Conservation (phyloP, 2,113 vertebrate species). For the Eublepharis macularius region DNA sequence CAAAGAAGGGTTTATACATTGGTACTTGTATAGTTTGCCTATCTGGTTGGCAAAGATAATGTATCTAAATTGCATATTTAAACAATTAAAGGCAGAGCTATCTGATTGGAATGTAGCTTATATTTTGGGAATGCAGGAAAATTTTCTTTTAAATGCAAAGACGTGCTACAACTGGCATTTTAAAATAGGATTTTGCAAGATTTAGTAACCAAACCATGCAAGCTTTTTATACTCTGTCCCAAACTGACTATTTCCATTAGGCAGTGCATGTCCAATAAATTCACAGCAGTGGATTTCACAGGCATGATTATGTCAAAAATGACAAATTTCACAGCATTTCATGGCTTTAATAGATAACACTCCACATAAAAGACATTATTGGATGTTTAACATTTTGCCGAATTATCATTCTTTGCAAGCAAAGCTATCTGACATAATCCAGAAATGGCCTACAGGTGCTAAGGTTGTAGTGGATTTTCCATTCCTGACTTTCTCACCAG, state of each 20-base stretch:
- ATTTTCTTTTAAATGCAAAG: neutral
- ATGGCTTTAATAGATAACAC: neutral
- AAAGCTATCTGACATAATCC: neutral
- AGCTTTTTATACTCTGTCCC: neutral
- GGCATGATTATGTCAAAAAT: conserved; percentile 8
- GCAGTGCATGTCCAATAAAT: neutral
- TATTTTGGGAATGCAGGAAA: neutral
- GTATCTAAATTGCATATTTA: neutral
- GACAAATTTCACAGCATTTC: neutral
- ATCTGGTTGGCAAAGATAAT: neutral
- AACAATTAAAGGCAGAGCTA: neutral
- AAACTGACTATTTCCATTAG: neutral
- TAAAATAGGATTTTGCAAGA: conserved; percentile 21
- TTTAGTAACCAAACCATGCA: neutral
- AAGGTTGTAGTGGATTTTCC: neutral
- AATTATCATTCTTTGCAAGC: neutral
- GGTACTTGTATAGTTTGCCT: neutral
- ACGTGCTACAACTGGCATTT: neutral
- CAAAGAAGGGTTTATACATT: neutral
- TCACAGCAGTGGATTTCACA: neutral
- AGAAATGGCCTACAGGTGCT: neutral
- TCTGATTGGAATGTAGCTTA: neutral
- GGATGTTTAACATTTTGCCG: neutral
- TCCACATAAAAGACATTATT: neutral
- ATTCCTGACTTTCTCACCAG: neutral